Evolutionary conservation across 2,113 vertebrate species (phyloP).

Genomic region (Neomonachus schauinslandi): DNA sequence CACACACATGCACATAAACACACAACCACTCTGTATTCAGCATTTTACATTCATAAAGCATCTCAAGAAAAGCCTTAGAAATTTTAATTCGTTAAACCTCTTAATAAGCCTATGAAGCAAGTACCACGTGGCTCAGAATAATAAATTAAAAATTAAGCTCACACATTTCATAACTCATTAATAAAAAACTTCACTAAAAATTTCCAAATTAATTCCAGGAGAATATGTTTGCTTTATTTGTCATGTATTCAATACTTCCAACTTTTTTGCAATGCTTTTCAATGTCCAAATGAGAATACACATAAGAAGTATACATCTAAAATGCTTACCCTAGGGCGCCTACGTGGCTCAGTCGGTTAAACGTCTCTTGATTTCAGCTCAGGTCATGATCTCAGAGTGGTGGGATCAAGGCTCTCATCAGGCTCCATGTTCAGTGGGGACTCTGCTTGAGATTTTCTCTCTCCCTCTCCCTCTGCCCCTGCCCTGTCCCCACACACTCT

Average conservation of each 20-base stretch:
- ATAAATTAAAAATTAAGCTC: constrained; percentile 37
- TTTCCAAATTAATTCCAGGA: constrained; percentile 35
- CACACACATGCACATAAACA: fast-evolving
- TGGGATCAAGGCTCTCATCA: not conserved
- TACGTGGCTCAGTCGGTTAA: not conserved
- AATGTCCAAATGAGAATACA: constrained; percentile 19
- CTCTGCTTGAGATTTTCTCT: not conserved
- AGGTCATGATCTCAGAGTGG: not conserved
- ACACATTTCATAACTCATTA: constrained; percentile 1
- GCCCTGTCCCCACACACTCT: not conserved
- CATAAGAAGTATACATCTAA: not conserved
- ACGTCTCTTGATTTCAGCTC: not conserved
- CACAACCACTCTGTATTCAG: not conserved
- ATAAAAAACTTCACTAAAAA: constrained; percentile 21
- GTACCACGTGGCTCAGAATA: not conserved
- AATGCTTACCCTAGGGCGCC: not conserved
- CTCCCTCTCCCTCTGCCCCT: not conserved
- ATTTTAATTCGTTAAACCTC: constrained; percentile 1
- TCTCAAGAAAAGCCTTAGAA: constrained; percentile 2
- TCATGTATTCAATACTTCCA: not conserved
- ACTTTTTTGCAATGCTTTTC: constrained; percentile 10
- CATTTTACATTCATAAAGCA: not conserved
- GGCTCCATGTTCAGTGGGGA: not conserved
- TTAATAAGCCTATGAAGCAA: constrained; percentile 1
- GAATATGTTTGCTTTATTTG: not conserved